Percentiles rank a stretch among this genome's conserved stretches.
These are phyloP conservation scores for Menura novaehollandiae DNA, from an alignment of 2,113 vertebrate species.

Conservation along the genomic window DNA sequence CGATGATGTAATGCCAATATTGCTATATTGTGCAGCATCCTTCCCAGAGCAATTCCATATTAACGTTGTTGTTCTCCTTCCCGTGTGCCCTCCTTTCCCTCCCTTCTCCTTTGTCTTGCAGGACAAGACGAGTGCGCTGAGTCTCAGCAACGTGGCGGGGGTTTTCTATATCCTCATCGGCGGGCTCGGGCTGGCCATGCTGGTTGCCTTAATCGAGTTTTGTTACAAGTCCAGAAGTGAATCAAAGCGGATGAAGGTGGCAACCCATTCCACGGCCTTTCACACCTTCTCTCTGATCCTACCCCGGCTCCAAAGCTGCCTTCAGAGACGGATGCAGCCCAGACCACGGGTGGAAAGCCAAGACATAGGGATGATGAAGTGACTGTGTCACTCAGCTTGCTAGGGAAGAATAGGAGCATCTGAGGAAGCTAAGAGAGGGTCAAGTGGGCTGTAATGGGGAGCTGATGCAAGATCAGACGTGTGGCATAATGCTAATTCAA, in stretches of 20 bases:
- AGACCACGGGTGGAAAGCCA: slow-evolving; percentile 18
- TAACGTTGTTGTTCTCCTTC: slow-evolving; percentile 66
- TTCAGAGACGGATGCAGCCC: slow-evolving; percentile 78
- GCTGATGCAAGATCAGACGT: neutral
- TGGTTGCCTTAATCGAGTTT: slow-evolving; percentile 99
- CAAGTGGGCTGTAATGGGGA: neutral
- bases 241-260: slow-evolving; percentile 98
- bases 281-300: slow-evolving; percentile 81
- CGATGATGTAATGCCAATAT: slow-evolving; percentile 35
- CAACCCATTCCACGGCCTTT: slow-evolving; percentile 81
- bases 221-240: slow-evolving; percentile 99
- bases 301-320: slow-evolving; percentile 73
- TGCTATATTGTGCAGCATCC: slow-evolving; percentile 35
- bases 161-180: slow-evolving; percentile 99
- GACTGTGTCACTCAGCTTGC: neutral
- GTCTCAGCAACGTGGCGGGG: slow-evolving; percentile 97
- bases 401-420: neutral
- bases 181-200: slow-evolving; percentile 97
- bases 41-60: neutral
- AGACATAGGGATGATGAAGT: slow-evolving; percentile 1
- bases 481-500: neutral
- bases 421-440: neutral
- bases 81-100: slow-evolving; percentile 17
- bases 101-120: slow-evolving; percentile 66
- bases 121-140: slow-evolving; percentile 99